phyloP scores from a whole-genome alignment of 2,888 invertebrate species.

The Priocnemis perturbator region DNA sequence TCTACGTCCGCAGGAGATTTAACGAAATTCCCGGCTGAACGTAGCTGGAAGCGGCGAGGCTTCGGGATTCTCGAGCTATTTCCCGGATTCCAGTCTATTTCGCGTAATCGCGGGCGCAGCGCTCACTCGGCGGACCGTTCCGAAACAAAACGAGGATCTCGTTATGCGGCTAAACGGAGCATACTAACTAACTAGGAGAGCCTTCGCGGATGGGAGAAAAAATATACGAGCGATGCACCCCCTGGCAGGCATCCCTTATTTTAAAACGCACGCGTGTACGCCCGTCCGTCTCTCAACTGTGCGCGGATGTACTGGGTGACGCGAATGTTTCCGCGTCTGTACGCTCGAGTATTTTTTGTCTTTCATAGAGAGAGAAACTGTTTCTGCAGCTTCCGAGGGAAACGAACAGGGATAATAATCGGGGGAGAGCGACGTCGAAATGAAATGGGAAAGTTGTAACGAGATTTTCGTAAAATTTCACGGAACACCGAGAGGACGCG shows the following conservation, averaged over 20 bases:
- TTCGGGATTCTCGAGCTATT: neutral
- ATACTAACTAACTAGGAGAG: constrained; percentile 47
- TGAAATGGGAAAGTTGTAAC: too few species aligned
- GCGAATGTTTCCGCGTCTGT: neutral
- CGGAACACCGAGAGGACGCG: too few species aligned
- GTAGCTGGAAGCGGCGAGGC: too few species aligned
- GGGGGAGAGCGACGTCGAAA: too few species aligned
- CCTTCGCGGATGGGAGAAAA: constrained; percentile 15
- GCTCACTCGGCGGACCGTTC: constrained; percentile 30
- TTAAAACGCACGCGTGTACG: constrained; percentile 22
- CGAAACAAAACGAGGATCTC: constrained; percentile 54
- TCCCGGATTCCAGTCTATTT: constrained; percentile 33
- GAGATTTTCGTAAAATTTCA: too few species aligned
- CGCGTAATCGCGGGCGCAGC: constrained; percentile 44
- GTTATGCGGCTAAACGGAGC: constrained; percentile 56
- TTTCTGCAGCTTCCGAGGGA: too few species aligned
- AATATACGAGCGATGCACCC: constrained; percentile 8
- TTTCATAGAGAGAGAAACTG: too few species aligned
- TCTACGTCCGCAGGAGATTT: too few species aligned
- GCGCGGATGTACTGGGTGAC: neutral
- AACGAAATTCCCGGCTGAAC: too few species aligned
- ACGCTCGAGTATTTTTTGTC: neutral
- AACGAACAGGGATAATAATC: too few species aligned
- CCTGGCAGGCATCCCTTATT: constrained; percentile 16
- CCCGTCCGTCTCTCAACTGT: neutral